Conservation (phyloP, 2,113 vertebrate species). For the Rattus norvegicus region GRCr8 NC_086021.1:147263501-147264000, state of each 20-base stretch:
- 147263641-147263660: not conserved
- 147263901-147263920: too few relatives aligned
- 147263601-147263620: not conserved
- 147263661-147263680: not conserved
- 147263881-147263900: not conserved
- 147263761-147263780: not conserved
- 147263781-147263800: not conserved
- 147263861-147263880: not conserved
- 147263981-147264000: not conserved
- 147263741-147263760: not conserved
- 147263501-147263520: not conserved
- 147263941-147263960: not conserved
- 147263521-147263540: not conserved
- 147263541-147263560: not conserved
- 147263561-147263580: not conserved
- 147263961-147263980: not conserved
- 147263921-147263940: not conserved
- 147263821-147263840: not conserved
- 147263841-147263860: not conserved
- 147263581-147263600: not conserved
- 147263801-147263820: not conserved
- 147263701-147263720: not conserved
- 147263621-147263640: not conserved
- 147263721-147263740: not conserved
- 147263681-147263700: not conserved